Conservation (phyloP, 2,113 vertebrate genomes). For the Phaethornis superciliosus region DNA sequence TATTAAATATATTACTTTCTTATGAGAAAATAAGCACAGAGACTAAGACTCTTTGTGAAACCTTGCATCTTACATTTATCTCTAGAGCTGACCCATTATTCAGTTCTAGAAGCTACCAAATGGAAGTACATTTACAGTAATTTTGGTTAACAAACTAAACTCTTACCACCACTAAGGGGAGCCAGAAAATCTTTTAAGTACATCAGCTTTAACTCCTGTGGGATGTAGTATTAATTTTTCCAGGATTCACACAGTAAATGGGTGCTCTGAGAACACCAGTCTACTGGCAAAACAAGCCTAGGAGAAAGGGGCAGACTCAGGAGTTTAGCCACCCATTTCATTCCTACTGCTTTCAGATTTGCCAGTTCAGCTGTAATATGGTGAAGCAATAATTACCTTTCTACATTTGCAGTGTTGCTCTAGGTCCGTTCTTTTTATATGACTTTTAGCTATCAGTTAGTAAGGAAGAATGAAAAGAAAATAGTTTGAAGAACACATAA, state of each 20-base stretch:
- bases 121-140: not conserved
- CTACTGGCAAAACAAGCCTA: not conserved
- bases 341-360: not conserved
- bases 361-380: not conserved
- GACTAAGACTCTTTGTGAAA: not conserved
- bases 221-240: not conserved
- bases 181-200: not conserved
- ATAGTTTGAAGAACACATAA: not conserved
- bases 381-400: not conserved
- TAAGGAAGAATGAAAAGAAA: not conserved
- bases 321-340: not conserved
- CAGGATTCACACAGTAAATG: rapidly evolving
- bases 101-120: not conserved
- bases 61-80: not conserved
- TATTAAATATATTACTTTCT: not conserved
- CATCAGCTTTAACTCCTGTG: not conserved
- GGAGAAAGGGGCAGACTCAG: not conserved
- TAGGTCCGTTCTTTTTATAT: not conserved
- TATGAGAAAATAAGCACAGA: not conserved
- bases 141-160: not conserved
- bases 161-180: not conserved
- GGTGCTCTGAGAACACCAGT: not conserved
- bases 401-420: not conserved
- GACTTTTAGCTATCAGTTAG: not conserved
- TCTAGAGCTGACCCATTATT: not conserved